phyloP scores from a whole-genome alignment of 2,113 vertebrate species.

The Calonectris borealis region DNA sequence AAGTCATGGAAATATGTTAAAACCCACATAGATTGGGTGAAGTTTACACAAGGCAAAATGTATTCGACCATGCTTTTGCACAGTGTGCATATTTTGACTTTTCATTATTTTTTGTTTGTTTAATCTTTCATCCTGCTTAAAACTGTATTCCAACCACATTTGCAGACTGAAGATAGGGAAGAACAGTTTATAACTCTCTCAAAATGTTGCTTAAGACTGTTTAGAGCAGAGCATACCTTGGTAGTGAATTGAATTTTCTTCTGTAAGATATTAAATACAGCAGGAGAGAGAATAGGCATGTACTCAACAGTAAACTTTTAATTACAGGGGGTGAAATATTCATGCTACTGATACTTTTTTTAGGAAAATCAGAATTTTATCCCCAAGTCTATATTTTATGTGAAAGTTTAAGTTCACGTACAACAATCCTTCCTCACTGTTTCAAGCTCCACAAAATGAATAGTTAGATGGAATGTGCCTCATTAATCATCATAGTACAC shows the following conservation, averaged over 20 bases:
- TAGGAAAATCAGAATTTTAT: background rate
- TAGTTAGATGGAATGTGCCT: background rate
- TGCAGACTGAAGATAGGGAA: conserved; percentile 16
- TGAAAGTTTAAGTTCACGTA: background rate
- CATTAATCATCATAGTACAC: background rate
- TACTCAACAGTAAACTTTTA: background rate
- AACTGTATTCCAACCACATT: conserved; percentile 55
- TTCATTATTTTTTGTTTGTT: conserved; percentile 74
- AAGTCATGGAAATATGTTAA: conserved; percentile 79
- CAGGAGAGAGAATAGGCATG: background rate
- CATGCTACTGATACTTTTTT: background rate
- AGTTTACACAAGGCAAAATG: conserved; percentile 76
- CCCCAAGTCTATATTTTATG: background rate
- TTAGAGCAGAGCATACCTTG: background rate
- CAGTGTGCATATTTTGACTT: conserved; percentile 73
- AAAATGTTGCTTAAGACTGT: background rate
- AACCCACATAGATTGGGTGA: conserved; percentile 68
- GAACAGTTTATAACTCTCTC: conserved; percentile 16
- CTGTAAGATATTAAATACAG: background rate
- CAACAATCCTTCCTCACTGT: background rate
- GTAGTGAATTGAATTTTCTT: conserved; percentile 18
- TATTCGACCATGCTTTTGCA: conserved; percentile 65
- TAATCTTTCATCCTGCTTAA: conserved; percentile 67
- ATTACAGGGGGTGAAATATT: background rate
- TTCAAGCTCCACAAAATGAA: background rate